Evolutionary conservation across 2,113 vertebrate genomes (phyloP).

Genomic region (Andinoacara biseriatus): DNA sequence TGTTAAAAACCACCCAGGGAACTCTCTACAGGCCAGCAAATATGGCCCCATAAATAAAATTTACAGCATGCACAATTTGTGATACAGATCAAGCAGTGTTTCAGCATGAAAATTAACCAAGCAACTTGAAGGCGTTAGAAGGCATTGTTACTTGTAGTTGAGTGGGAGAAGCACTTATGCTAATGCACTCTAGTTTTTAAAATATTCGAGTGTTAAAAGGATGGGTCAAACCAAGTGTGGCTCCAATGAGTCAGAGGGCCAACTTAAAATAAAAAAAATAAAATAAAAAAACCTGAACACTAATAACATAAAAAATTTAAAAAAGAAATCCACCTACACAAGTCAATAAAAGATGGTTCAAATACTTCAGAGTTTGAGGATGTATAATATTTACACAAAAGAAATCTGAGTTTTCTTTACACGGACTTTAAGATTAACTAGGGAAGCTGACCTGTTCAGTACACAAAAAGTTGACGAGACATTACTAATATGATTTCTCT

Average conservation of each 20-base stretch:
- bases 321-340: not conserved
- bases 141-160: not conserved
- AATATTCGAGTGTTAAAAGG: not conserved
- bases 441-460: conserved; percentile 60
- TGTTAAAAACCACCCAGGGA: not conserved
- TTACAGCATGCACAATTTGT: not conserved
- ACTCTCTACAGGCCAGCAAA: too few species aligned
- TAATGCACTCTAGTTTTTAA: not conserved
- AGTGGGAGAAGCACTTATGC: not conserved
- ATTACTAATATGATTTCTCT: conserved; percentile 36
- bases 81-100: not conserved
- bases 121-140: not conserved
- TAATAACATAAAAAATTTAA: not conserved
- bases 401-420: not conserved
- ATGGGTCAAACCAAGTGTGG: not conserved
- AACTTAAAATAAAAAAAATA: too few species aligned
- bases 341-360: not conserved
- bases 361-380: not conserved
- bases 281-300: too few species aligned
- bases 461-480: conserved; percentile 26
- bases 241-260: not conserved
- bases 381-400: not conserved
- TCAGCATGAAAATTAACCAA: not conserved
- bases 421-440: conserved; percentile 44
- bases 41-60: not conserved